A percentile compares a stretch with the other conserved stretches of the same genome.
These are phyloP conservation scores for Carcina quercana DNA, from an alignment of 2,888 invertebrate species.

Conservation along the genomic window DNA sequence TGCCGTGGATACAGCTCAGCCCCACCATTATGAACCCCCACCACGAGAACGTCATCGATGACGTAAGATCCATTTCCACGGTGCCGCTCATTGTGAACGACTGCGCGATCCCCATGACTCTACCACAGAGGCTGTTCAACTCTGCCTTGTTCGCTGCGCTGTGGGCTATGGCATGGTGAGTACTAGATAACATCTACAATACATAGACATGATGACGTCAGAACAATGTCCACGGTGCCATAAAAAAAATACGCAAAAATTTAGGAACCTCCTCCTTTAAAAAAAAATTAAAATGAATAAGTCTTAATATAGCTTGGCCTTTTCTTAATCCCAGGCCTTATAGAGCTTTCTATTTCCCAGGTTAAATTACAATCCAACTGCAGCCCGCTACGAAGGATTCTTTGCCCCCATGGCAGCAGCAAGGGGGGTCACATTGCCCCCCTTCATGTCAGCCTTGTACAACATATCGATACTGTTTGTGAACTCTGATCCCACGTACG, in stretches of 20 bases:
- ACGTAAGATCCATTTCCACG: conserved; percentile 29
- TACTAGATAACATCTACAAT: no score
- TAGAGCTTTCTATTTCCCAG: conserved; percentile 19
- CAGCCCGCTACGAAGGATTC: conserved; percentile 21
- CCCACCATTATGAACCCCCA: conserved; percentile 26
- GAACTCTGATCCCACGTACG: conserved; percentile 39
- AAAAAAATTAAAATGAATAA: no score
- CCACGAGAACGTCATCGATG: conserved; percentile 37
- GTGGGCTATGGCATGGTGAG: not conserved
- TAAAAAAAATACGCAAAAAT: no score
- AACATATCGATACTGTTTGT: conserved; percentile 38
- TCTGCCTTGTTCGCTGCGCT: conserved; percentile 16
- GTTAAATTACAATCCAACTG: conserved; percentile 12
- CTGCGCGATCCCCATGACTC: conserved; percentile 33
- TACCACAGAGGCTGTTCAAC: conserved; percentile 31
- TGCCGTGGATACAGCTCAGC: conserved; percentile 42
- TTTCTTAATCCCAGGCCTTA: no score
- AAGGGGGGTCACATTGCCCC: conserved; percentile 29
- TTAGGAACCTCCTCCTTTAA: no score
- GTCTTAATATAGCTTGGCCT: no score
- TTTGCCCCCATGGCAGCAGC: conserved; percentile 30
- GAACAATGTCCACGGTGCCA: no score
- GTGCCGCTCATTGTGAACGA: conserved; percentile 31
- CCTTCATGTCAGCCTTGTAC: conserved; percentile 24
- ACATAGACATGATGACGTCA: no score